Evolutionary conservation across 1,140 invertebrate genomes (phyloP), one percentile per base, ranked within the genome.

Genomic region (Bombus consobrinus): DNA sequence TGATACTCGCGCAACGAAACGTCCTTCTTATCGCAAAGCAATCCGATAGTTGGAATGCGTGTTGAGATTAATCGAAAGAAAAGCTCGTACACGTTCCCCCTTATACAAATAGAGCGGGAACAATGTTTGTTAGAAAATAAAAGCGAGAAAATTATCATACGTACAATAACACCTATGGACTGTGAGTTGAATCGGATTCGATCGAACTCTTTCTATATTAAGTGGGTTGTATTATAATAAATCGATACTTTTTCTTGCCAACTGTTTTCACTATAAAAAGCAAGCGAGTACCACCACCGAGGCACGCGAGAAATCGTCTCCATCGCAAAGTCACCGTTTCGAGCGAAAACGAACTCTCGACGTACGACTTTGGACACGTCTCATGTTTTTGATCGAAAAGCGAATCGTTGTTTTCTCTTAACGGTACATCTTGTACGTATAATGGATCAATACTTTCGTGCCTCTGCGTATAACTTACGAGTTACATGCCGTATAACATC

Each of bases 401-500:
- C 89, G 88, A 89, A 89, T 90, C 89, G 81, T 90, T 90, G 73
- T 73, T 89, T 85, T 43, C 53, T 84, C 83, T 66, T 32, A 81
- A 28, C 9, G 32, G n/a, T 71, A 72, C 76, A 78, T 37, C n/a
- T 64, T 43, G n/a, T 83, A 75, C 53, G 32, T 81, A 75, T 90
- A 84, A 84, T 90, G 59, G 81, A 86, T 81, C 64, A 86, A 88
- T 43, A 81, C 34, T 85, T 75, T 86, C 84, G 87, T 84, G 87
- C 81, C 75, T 87, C 78, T 81, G 66, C 76, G 64, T 85, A 85
- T 89, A 89, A 87, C 41, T 89, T 87, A 90, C 71, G 69, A 90
- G 84, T 85, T 91, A 88, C 86, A 92, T 89, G 89, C 89, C 83
- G 85, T 88, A 80, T 91, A 82, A 81, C 64, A 83, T 89, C 85